Percentiles rank a stretch among this genome's conserved stretches.
These are phyloP conservation scores for Epistrophella euchroma DNA, from an alignment of 2,888 invertebrate genomes.

Conservation along the genomic window DNA sequence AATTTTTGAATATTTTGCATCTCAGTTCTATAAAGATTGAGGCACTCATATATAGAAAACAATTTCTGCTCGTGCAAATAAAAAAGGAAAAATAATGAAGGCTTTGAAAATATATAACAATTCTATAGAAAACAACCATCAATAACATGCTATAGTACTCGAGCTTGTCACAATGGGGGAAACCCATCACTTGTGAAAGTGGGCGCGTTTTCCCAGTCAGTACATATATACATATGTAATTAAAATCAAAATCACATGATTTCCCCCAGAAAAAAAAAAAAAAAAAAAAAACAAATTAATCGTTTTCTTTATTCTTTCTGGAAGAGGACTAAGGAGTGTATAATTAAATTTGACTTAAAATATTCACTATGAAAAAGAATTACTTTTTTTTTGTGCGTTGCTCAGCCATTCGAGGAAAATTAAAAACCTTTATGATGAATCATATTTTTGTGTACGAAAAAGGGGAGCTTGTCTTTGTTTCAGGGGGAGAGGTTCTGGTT, in stretches of 20 bases:
- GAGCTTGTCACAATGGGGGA: background rate
- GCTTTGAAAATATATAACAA: background rate
- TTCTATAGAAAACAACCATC: background rate
- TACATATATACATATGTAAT: background rate
- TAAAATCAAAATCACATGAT: conserved; percentile 6
- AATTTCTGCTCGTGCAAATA: no score
- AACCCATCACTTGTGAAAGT: conserved; percentile 2
- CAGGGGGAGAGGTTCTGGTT: background rate
- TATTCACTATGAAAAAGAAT: conserved; percentile 21
- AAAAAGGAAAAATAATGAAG: no score
- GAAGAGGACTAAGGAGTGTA: conserved; percentile 2
- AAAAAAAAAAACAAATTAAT: background rate
- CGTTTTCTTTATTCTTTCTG: background rate
- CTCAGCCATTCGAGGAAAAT: conserved; percentile 1
- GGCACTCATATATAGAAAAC: no score
- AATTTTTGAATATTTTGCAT: no score
- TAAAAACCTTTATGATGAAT: conserved; percentile 45
- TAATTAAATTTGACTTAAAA: conserved; percentile 19
- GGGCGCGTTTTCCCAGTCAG: background rate
- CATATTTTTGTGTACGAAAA: conserved; percentile 30
- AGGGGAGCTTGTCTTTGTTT: conserved; percentile 37
- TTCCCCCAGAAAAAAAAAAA: background rate
- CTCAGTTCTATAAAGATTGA: no score
- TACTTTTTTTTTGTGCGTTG: background rate
- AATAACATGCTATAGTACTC: background rate